A percentile compares a stretch with the other conserved stretches of the same genome.
Evolutionary conservation across 2,113 vertebrate genomes (phyloP).

Genomic region (Rutilus rutilus): DNA sequence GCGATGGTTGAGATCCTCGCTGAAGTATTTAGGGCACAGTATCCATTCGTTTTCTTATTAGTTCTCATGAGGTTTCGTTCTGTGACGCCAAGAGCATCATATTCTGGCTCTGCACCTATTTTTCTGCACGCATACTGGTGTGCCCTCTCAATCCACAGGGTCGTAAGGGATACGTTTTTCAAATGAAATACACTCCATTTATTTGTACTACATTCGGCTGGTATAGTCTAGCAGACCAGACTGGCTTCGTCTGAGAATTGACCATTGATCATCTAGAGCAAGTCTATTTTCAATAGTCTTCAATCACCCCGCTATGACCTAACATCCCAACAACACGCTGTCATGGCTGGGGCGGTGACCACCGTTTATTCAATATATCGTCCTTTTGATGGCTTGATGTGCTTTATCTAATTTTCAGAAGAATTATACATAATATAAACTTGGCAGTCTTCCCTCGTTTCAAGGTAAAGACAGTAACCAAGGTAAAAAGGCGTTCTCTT

Average conservation of each 20-base stretch:
- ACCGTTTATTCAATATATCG: slow-evolving; percentile 55
- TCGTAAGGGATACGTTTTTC: background rate
- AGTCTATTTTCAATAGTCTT: slow-evolving; percentile 9
- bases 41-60: background rate
- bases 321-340: slow-evolving; percentile 40
- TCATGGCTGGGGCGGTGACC: slow-evolving; percentile 14
- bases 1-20: slow-evolving; percentile 22
- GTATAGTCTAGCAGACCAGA: slow-evolving; percentile 29
- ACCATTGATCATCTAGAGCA: slow-evolving; percentile 20
- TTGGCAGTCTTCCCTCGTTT: slow-evolving; percentile 65
- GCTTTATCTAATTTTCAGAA: slow-evolving; percentile 63
- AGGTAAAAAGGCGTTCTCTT: slow-evolving; percentile 62
- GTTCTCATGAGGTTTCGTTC: background rate
- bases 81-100: slow-evolving; percentile 15
- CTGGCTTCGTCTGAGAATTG: slow-evolving; percentile 3
- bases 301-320: slow-evolving; percentile 12
- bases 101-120: background rate
- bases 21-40: slow-evolving; percentile 27
- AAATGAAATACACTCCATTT: background rate
- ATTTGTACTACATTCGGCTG: background rate
- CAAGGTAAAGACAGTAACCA: slow-evolving; percentile 49
- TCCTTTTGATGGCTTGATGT: slow-evolving; percentile 60
- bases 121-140: slow-evolving; percentile 31
- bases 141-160: background rate
- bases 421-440: slow-evolving; percentile 66